Base-by-base conservation (phyloP, 2,888 invertebrate species). In the Coelinius sp. region DNA sequence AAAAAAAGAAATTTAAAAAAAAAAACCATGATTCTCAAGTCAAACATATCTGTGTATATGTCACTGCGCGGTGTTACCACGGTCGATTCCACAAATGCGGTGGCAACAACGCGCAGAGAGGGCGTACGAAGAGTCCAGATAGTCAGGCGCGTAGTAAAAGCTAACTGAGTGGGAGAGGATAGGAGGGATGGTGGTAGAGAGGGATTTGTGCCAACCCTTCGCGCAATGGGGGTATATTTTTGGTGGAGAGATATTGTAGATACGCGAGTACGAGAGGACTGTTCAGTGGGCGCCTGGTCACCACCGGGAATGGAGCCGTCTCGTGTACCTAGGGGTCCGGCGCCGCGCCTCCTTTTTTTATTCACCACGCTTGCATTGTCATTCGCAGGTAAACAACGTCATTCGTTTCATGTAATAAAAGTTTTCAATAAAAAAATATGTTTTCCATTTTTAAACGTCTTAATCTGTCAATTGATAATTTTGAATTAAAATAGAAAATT, bases 331-430 rank as follows among this genome's bases (percentile, higher is more conserved):
- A 81, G 85, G 79, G 80, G 82, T 76, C 85, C 86, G 72, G 85
- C 81, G 75, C 86, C 88, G 59, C 85, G 87, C 76, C 83, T 88
- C 59, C 75, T 88, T 74, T 88, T 89, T 73, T 86, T 90, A 65
- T 80, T 88, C 49, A 84, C 86, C 73, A 90, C 90, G 70, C 80
- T 86, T 73, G 76, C 82, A 14, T 82, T 86, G 63, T 84, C 86
- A 53, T 79, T 83, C 56, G 84, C 86, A 83, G 86, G 86, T 86
- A 84, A 84, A 75, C 24, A 44, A 64, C 27, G 25, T 49, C 35
- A 66, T 49, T 66, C 14, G 17, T 52, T 49, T 22, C 17, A 31
- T 22, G 25, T 0, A 17, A 62, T 46, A 62, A 62, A 17, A 14
- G 35, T 35, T n/a, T n/a, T n/a, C n/a, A n/a, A n/a, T n/a, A n/a